phyloP scores from a whole-genome alignment of 2,113 vertebrate species.

The Bostrychus sinensis region DNA sequence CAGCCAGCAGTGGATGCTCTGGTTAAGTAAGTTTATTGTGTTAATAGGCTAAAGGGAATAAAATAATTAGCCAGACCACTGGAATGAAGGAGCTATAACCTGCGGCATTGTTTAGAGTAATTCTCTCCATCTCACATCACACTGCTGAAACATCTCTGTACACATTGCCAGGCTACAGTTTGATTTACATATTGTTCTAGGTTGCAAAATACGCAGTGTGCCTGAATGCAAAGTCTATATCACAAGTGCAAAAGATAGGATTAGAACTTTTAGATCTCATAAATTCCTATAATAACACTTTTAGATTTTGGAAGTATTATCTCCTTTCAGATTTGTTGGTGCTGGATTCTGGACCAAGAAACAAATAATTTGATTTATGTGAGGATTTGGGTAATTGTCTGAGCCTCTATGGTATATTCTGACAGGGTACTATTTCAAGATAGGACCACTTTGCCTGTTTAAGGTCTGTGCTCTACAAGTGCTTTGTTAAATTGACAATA shows the following conservation, averaged over 20 bases:
- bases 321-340: too few relatives aligned
- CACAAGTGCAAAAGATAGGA: not conserved
- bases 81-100: constrained; percentile 37
- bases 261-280: not conserved
- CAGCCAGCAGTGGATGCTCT: constrained; percentile 51
- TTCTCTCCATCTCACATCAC: constrained; percentile 33
- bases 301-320: too few relatives aligned
- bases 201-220: not conserved
- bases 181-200: not conserved
- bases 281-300: too few relatives aligned
- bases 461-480: too few relatives aligned
- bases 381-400: too few relatives aligned
- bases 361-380: too few relatives aligned
- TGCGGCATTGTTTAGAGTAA: constrained; percentile 28
- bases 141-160: constrained; percentile 15
- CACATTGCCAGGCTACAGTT: not conserved
- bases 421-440: too few relatives aligned
- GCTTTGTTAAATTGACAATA: too few relatives aligned
- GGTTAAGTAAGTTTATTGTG: constrained; percentile 55
- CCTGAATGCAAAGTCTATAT: not conserved
- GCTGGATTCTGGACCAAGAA: too few relatives aligned
- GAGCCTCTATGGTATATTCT: too few relatives aligned
- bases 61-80: constrained; percentile 58
- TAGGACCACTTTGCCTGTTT: too few relatives aligned
- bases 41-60: constrained; percentile 59